Percentiles rank a stretch among this genome's conserved stretches.
phyloP scores from a whole-genome alignment of 1,140 invertebrate species.

The Leptonema lineaticorne region DNA sequence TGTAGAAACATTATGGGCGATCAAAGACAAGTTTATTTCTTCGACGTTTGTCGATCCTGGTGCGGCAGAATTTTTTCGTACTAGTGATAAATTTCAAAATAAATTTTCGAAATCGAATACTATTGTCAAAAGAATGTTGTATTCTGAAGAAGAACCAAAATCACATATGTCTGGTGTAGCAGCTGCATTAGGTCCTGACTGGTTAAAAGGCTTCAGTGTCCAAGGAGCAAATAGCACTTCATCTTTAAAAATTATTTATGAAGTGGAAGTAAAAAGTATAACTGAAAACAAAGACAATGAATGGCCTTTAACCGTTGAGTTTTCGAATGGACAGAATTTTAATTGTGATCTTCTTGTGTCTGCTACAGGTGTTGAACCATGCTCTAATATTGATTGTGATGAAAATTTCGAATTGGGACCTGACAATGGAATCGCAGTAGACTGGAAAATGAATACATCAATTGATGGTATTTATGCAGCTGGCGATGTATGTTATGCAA shows the following conservation, averaged over 20 bases:
- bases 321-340: slow-evolving; percentile 74
- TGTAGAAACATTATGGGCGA: slow-evolving; percentile 88
- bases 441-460: slow-evolving; percentile 85
- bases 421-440: slow-evolving; percentile 79
- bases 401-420: slow-evolving; percentile 59
- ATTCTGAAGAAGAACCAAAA: slow-evolving; percentile 58
- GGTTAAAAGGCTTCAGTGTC: slow-evolving; percentile 76
- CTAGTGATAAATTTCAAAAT: slow-evolving; percentile 47
- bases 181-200: slow-evolving; percentile 93
- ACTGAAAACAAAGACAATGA: slow-evolving; percentile 47
- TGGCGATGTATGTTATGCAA: slow-evolving; percentile 86
- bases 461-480: slow-evolving; percentile 84
- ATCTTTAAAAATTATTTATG: slow-evolving; percentile 64
- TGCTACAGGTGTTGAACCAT: slow-evolving; percentile 89
- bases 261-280: slow-evolving; percentile 67
- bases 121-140: slow-evolving; percentile 68
- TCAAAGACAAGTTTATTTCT: slow-evolving; percentile 90
- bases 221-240: slow-evolving; percentile 54
- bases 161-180: slow-evolving; percentile 59
- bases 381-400: slow-evolving; percentile 60
- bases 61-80: slow-evolving; percentile 91
- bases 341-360: slow-evolving; percentile 92
- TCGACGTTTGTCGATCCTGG: slow-evolving; percentile 93
- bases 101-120: slow-evolving; percentile 43
- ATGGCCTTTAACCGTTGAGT: slow-evolving; percentile 72